These are phyloP conservation scores for Pristiophorus japonicus DNA, from an alignment of 2,113 vertebrate species.

Conservation along the genomic window DNA sequence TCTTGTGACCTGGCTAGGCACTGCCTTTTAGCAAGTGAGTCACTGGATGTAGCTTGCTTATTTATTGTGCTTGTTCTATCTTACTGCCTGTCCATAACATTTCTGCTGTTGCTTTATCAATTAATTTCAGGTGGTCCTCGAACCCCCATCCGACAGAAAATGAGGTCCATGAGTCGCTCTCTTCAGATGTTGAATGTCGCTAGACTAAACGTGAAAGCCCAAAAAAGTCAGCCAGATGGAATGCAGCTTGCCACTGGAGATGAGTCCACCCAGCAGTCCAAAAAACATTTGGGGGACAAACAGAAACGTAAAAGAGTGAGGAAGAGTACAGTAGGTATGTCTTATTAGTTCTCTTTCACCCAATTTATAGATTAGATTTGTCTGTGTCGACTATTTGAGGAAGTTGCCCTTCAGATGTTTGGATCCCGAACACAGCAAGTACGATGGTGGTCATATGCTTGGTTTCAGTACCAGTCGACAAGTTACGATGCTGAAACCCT, in stretches of 20 bases:
- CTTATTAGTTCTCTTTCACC: too few species aligned
- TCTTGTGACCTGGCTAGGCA: neutral
- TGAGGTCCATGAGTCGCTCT: conserved; percentile 92
- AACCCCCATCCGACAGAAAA: conserved; percentile 90
- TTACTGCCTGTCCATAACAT: neutral
- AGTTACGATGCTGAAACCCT: neutral
- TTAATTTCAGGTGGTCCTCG: conserved; percentile 67
- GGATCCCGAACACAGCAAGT: neutral
- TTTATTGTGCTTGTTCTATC: neutral
- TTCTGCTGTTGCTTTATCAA: neutral
- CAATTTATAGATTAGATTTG: neutral
- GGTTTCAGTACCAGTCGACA: neutral
- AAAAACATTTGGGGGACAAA: conserved; percentile 57
- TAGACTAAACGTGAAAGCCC: conserved; percentile 83
- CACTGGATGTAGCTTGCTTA: neutral
- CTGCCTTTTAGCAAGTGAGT: neutral
- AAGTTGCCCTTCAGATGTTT: neutral
- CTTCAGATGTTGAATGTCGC: conserved; percentile 93
- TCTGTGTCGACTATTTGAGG: neutral
- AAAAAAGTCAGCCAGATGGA: conserved; percentile 69
- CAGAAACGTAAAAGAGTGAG: conserved; percentile 52
- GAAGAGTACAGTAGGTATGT: conserved; percentile 48
- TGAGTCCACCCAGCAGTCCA: conserved; percentile 49
- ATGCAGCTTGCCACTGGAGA: conserved; percentile 44
- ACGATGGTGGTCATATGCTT: neutral